Conservation (phyloP, 2,113 vertebrate species). For the Lepisosteus oculatus region DNA sequence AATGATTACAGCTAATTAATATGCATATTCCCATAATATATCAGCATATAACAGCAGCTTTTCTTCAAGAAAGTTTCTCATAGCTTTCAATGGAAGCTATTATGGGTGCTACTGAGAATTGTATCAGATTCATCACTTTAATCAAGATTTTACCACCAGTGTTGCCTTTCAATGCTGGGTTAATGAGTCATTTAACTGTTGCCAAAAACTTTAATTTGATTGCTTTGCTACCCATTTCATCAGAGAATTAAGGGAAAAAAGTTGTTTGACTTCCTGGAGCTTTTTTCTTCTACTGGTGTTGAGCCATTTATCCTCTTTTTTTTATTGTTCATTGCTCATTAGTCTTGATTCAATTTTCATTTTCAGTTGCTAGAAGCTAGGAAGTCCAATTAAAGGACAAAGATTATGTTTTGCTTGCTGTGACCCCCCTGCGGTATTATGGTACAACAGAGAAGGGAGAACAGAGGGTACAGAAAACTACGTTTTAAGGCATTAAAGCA, state of each 20-base stretch:
- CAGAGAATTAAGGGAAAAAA: conserved; percentile 37
- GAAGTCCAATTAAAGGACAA: conserved; percentile 48
- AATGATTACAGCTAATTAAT: too few relatives aligned
- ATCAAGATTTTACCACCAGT: too few relatives aligned
- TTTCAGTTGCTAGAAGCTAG: conserved; percentile 38
- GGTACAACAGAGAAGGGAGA: conserved; percentile 20
- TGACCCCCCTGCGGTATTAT: neutral
- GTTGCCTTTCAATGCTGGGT: too few relatives aligned
- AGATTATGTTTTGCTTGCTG: conserved; percentile 18
- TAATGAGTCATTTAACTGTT: too few relatives aligned
- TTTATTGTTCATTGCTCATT: conserved; percentile 57
- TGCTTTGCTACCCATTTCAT: conserved; percentile 31
- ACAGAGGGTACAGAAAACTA: neutral
- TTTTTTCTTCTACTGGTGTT: conserved; percentile 41
- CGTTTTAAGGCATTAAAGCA: too few relatives aligned
- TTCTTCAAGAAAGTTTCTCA: too few relatives aligned
- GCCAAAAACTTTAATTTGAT: conserved; percentile 12
- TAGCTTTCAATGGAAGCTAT: too few relatives aligned
- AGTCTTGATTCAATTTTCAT: conserved; percentile 56
- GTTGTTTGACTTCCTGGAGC: conserved; percentile 50
- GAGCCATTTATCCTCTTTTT: conserved; percentile 55
- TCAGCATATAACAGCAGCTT: too few relatives aligned
- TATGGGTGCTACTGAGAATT: too few relatives aligned
- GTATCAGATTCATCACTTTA: too few relatives aligned
- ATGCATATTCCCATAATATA: too few relatives aligned